Percentiles rank a stretch among this genome's conserved stretches.
Evolutionary conservation across 2,888 invertebrate genomes (phyloP).

Genomic region (Eugnorisma glareosa): DNA sequence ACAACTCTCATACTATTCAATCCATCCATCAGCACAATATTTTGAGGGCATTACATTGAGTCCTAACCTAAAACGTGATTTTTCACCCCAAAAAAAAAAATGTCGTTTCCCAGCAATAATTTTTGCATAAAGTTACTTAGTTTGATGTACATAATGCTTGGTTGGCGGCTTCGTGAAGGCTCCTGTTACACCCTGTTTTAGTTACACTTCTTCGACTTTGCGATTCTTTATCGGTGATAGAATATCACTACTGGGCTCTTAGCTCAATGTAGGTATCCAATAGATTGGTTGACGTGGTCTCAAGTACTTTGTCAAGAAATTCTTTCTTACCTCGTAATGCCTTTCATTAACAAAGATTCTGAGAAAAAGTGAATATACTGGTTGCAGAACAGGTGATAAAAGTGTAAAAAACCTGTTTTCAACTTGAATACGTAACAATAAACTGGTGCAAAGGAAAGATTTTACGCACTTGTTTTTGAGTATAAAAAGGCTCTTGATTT

Average conservation of each 20-base stretch:
- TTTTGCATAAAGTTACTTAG: too few relatives aligned
- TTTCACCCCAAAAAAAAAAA: too few relatives aligned
- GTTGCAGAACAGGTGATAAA: constrained; percentile 49
- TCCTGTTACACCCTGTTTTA: too few relatives aligned
- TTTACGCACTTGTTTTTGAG: constrained; percentile 64
- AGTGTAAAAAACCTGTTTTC: constrained; percentile 60
- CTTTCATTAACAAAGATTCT: constrained; percentile 10
- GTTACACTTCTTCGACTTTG: too few relatives aligned
- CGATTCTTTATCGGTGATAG: not conserved
- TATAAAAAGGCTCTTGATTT: constrained; percentile 76
- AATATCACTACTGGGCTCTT: not conserved
- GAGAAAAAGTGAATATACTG: constrained; percentile 21
- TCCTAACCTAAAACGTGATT: too few relatives aligned
- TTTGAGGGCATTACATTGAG: too few relatives aligned
- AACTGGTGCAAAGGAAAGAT: constrained; percentile 60
- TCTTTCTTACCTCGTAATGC: not conserved
- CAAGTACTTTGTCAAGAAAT: not conserved
- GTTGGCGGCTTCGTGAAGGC: too few relatives aligned
- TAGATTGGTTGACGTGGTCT: not conserved
- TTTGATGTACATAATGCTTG: too few relatives aligned
- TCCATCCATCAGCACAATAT: too few relatives aligned
- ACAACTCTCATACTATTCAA: too few relatives aligned
- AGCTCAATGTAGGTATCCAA: not conserved
- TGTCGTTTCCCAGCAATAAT: too few relatives aligned
- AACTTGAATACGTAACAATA: constrained; percentile 62